Conservation (phyloP, 2,113 vertebrate genomes). For the Tetraodon nigroviridis region DNA sequence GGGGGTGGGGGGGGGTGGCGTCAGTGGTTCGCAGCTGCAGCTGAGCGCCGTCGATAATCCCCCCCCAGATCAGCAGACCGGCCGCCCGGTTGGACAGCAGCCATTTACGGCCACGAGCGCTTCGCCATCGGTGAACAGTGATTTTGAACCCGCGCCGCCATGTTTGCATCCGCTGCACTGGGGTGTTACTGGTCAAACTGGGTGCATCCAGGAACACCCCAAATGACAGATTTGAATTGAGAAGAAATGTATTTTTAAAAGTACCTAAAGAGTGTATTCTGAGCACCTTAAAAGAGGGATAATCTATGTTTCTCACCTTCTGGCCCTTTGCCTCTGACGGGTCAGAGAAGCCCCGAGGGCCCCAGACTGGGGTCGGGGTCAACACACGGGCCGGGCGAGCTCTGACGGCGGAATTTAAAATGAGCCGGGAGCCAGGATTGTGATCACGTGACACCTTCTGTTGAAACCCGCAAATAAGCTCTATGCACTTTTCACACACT, state of each 20-base stretch:
- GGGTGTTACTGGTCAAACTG: constrained; percentile 44
- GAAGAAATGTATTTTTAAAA: too few species aligned
- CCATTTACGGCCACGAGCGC: constrained; percentile 9
- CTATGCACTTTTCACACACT: constrained; percentile 37
- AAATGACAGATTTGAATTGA: constrained; percentile 2
- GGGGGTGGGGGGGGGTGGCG: constrained; percentile 48
- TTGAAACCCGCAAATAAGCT: background rate
- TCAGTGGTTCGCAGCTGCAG: constrained; percentile 71
- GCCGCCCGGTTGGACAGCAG: constrained; percentile 22
- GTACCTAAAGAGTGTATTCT: too few species aligned
- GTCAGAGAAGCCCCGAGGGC: too few species aligned
- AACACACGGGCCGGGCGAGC: too few species aligned
- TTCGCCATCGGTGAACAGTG: background rate
- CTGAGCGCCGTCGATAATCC: constrained; percentile 51
- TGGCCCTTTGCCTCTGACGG: too few species aligned
- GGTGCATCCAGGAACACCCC: constrained; percentile 26
- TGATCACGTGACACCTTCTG: too few species aligned
- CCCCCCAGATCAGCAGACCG: constrained; percentile 42
- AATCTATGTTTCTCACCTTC: too few species aligned
- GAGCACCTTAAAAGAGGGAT: too few species aligned
- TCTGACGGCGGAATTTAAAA: too few species aligned
- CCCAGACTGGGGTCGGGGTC: too few species aligned
- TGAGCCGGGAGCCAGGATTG: too few species aligned
- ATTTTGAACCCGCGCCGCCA: background rate
- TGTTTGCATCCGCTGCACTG: constrained; percentile 38